Percentiles rank a stretch among this genome's conserved stretches.
These are phyloP conservation scores for Loriculus beryllinus DNA, from an alignment of 2,797 vertebrate species.

Conservation along the genomic window DNA sequence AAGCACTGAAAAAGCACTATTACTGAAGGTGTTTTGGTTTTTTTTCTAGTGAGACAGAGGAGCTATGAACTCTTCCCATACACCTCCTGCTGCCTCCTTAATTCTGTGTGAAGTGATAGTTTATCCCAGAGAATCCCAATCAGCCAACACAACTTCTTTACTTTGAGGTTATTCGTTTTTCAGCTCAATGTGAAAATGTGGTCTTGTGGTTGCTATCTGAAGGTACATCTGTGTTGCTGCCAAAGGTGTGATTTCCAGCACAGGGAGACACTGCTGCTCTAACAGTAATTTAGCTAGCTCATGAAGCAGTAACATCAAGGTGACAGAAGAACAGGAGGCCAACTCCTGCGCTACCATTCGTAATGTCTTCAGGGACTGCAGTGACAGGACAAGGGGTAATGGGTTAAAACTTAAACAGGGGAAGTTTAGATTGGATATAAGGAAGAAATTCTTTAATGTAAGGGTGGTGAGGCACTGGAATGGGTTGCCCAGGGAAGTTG, in stretches of 20 bases:
- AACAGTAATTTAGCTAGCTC: not conserved
- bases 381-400: too few relatives aligned
- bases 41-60: not conserved
- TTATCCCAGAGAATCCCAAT: not conserved
- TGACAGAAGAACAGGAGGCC: not conserved
- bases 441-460: too few relatives aligned
- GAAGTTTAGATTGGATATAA: too few relatives aligned
- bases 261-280: not conserved
- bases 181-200: not conserved
- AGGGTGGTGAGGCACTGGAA: too few relatives aligned
- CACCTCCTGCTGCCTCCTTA: not conserved
- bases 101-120: not conserved
- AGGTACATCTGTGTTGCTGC: not conserved
- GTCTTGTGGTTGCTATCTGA: not conserved
- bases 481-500: too few relatives aligned
- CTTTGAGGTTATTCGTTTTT: not conserved
- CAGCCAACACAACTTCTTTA: not conserved
- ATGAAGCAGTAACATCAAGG: not conserved
- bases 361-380: not conserved
- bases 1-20: not conserved
- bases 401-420: too few relatives aligned
- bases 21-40: not conserved
- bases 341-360: not conserved
- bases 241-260: not conserved
- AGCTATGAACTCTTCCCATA: not conserved